A percentile compares a stretch with the other conserved stretches of the same genome.
Conservation (phyloP, 2,113 vertebrate species). For the Catagonus wagneri region DNA sequence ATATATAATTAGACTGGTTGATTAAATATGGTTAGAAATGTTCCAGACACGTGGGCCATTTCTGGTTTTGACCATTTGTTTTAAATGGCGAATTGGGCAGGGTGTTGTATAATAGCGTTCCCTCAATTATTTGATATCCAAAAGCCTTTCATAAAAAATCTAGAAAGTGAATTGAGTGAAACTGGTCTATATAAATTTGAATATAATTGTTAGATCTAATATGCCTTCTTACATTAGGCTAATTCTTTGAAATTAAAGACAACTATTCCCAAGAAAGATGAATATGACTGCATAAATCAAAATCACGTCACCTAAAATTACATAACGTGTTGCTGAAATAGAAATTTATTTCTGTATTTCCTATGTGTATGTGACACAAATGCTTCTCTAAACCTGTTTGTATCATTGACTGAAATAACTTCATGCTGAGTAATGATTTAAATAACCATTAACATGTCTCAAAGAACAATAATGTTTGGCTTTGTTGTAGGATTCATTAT, state of each 20-base stretch:
- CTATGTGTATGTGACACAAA: constrained; percentile 36
- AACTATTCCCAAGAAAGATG: not conserved
- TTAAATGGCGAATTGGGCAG: not conserved
- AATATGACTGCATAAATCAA: not conserved
- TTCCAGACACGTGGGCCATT: not conserved
- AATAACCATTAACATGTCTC: constrained; percentile 65
- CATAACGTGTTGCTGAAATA: not conserved
- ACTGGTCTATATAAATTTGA: not conserved
- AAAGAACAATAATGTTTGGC: constrained; percentile 14
- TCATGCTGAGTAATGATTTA: constrained; percentile 45
- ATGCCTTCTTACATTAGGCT: not conserved
- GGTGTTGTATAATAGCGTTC: not conserved
- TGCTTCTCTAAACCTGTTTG: constrained; percentile 16
- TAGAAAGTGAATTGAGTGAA: not conserved
- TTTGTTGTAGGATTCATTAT: constrained; percentile 51
- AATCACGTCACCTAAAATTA: not conserved
- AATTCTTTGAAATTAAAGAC: not conserved
- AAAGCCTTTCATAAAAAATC: not conserved
- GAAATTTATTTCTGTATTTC: constrained; percentile 38
- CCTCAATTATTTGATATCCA: not conserved
- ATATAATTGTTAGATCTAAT: not conserved
- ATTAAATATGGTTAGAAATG: not conserved
- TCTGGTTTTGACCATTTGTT: not conserved
- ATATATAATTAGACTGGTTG: not conserved
- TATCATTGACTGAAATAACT: constrained; percentile 47